Evolutionary conservation across 2,888 invertebrate species (phyloP), one percentile per base, ranked within the genome.

Genomic region (Neoitamus cyanurus): DNA sequence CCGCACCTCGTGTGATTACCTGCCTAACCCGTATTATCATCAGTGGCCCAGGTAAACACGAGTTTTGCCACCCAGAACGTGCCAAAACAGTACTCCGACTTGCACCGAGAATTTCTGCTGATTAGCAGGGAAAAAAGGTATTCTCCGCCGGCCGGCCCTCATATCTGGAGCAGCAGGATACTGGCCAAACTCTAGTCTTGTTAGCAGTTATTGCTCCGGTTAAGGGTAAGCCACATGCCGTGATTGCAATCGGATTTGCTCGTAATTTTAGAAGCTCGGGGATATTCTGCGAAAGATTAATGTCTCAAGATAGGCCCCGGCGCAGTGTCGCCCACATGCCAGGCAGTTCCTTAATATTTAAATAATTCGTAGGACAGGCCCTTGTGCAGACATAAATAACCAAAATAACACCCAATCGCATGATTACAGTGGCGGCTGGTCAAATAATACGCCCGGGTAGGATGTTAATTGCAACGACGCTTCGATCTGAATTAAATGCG

Each of bases 31-130:
- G 78, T 78, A 78, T 78, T 78, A 58, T 37, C 78, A 78, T 5
- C 15, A 7, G 34, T 20, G 34, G 34, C 7, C 69, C 42, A 42
- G 80, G 69, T 78, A 85, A 84, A 75, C 84, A 85, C 73, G 75
- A 58, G 34, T 58, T 84, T 58, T 84, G 68, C 72, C 85, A 84
- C 85, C 34, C 85, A 85, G 85, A 83, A 77, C 84, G 85, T 84
- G 84, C 70, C 85, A 84, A 84, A 85, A 82, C 82, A 75, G 15
- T 84, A 58, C 80, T 84, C 68, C 11, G 34, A 70, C n/a, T 70
- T 31, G 34, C 31, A 70, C 70, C n/a, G 34, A 70, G 28, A 34
- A 70, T 70, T 70, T 6, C 13, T 31, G 11, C 15, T 30, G 70
- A 70, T 70, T 70, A 31, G 34, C 13, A n/a, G 13, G 34, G 15